Evolutionary conservation across 2,797 vertebrate species (phyloP).

Genomic region (Pseudochirops cupreus): DNA sequence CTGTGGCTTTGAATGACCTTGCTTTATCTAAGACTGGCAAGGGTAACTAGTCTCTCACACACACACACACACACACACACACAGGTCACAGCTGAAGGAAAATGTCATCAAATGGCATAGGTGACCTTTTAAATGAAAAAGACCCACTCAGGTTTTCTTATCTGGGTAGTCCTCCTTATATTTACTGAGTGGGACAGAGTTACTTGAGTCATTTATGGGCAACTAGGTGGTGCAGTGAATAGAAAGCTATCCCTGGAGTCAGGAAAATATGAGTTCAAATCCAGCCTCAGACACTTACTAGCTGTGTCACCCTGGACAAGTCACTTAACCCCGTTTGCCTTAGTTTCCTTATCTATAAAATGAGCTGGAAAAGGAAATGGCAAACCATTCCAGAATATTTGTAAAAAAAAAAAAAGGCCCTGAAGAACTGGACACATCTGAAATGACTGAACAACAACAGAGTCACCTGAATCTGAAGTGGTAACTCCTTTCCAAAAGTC

Average conservation of each 20-base stretch:
- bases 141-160: neutral
- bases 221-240: neutral
- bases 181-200: neutral
- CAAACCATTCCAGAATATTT: neutral
- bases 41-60: neutral
- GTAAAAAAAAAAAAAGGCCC: neutral
- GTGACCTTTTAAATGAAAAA: conserved; percentile 13
- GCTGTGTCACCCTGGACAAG: neutral
- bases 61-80: too few relatives aligned
- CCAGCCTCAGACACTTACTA: neutral
- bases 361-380: neutral
- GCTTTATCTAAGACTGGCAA: conserved; percentile 2
- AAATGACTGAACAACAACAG: neutral
- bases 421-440: neutral
- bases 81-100: neutral
- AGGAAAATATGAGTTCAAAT: neutral
- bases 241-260: neutral
- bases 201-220: neutral
- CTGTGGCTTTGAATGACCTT: neutral
- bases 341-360: neutral
- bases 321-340: neutral
- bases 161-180: neutral
- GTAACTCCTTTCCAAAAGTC: neutral
- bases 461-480: neutral
- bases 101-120: neutral